phyloP scores from a whole-genome alignment of 2,797 vertebrate genomes.

The Cynodonichthys magdalenae region DNA sequence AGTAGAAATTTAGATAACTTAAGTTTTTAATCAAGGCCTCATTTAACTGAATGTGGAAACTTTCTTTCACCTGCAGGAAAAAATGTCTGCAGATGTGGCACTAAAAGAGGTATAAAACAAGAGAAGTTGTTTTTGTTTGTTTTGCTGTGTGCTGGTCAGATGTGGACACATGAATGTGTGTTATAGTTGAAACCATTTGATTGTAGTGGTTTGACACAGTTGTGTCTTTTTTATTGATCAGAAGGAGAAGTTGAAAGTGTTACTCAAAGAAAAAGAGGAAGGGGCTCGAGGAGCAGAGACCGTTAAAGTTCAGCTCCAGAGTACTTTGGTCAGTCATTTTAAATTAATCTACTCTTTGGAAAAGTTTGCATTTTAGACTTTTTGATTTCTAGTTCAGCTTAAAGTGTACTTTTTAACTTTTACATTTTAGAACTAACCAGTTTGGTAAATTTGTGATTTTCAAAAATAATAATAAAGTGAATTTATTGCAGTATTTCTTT shows the following conservation, averaged over 20 bases:
- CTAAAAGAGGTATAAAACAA: slow-evolving; percentile 78
- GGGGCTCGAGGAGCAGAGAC: slow-evolving; percentile 86
- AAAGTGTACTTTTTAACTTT: not conserved
- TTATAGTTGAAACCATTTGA: not conserved
- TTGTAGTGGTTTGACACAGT: not conserved
- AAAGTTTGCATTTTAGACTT: not conserved
- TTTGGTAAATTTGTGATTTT: too few species aligned
- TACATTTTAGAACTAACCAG: not conserved
- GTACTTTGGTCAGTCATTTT: slow-evolving; percentile 86
- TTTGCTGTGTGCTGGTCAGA: not conserved
- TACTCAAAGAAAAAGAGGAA: slow-evolving; percentile 91
- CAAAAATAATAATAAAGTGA: too few species aligned
- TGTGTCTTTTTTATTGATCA: slow-evolving; percentile 56
- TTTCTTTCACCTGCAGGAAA: slow-evolving; percentile 72
- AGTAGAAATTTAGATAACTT: too few species aligned
- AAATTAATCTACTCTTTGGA: not conserved
- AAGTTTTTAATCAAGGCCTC: not conserved
- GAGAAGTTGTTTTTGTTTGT: not conserved
- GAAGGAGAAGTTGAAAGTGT: slow-evolving; percentile 89
- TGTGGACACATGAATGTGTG: not conserved
- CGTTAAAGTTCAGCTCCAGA: slow-evolving; percentile 90
- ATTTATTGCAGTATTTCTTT: too few species aligned
- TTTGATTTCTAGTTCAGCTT: not conserved
- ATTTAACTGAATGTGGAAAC: not conserved
- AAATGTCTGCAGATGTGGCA: slow-evolving; percentile 66